Evolutionary conservation across 2,797 vertebrate genomes (phyloP).

Genomic region (Manis javanica): DNA sequence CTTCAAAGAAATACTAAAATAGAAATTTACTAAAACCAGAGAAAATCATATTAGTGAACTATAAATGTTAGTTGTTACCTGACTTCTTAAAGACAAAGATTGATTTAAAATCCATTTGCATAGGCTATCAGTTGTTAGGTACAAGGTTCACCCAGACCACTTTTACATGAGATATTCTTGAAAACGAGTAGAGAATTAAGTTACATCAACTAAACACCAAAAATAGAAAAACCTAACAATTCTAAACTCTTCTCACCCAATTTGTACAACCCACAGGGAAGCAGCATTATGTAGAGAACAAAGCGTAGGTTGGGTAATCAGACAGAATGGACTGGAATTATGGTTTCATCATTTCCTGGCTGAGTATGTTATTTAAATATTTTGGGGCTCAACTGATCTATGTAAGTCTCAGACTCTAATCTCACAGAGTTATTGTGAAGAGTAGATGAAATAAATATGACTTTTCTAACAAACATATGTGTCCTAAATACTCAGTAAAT

Average conservation of each 20-base stretch:
- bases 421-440: background rate
- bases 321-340: background rate
- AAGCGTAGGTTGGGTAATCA: background rate
- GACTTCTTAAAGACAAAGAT: constrained; percentile 1
- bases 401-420: background rate
- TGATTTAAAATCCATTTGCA: constrained; percentile 29
- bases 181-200: constrained; percentile 34
- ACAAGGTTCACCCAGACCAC: background rate
- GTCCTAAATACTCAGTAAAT: background rate
- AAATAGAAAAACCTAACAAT: constrained; percentile 4
- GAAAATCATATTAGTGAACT: background rate
- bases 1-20: constrained; percentile 28
- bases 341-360: background rate
- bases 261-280: background rate
- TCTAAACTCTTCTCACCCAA: constrained; percentile 34
- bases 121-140: background rate
- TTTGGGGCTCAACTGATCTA: background rate
- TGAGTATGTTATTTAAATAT: background rate
- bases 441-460: background rate
- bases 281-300: background rate
- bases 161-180: background rate
- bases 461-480: background rate
- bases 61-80: background rate
- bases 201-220: background rate
- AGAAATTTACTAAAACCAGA: background rate